phyloP scores from a whole-genome alignment of 2,888 invertebrate species.

The Rosalia funebris region DNA sequence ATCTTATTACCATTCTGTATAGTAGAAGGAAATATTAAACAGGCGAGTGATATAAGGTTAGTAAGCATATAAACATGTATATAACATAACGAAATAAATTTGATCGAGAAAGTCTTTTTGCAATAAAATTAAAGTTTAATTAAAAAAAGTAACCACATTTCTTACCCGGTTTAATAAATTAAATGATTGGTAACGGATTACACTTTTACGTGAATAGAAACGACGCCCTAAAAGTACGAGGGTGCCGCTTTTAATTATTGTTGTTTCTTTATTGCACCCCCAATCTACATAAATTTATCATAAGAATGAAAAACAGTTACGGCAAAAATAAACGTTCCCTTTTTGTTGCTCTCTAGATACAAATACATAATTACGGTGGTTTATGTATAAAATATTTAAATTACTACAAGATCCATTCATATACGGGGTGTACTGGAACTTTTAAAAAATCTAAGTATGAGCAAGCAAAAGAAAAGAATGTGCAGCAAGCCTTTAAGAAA shows the following conservation, averaged over 20 bases:
- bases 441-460: too few relatives aligned
- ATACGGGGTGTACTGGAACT: too few relatives aligned
- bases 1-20: too few relatives aligned
- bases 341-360: background rate
- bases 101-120: too few relatives aligned
- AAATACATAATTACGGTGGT: background rate
- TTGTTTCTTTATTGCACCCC: background rate
- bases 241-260: background rate
- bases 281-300: background rate
- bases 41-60: too few relatives aligned
- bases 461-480: too few relatives aligned
- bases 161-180: background rate
- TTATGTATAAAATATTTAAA: too few relatives aligned
- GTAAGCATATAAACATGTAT: too few relatives aligned
- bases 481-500: too few relatives aligned
- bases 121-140: background rate
- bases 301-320: background rate
- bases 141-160: background rate
- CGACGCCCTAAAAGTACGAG: background rate
- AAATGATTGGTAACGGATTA: background rate
- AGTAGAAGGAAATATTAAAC: too few relatives aligned
- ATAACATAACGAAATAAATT: too few relatives aligned
- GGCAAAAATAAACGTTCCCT: background rate
- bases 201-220: background rate
- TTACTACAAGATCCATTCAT: too few relatives aligned